Base-by-base conservation (phyloP, 2,888 invertebrate species). In the Phortica okadai region DNA sequence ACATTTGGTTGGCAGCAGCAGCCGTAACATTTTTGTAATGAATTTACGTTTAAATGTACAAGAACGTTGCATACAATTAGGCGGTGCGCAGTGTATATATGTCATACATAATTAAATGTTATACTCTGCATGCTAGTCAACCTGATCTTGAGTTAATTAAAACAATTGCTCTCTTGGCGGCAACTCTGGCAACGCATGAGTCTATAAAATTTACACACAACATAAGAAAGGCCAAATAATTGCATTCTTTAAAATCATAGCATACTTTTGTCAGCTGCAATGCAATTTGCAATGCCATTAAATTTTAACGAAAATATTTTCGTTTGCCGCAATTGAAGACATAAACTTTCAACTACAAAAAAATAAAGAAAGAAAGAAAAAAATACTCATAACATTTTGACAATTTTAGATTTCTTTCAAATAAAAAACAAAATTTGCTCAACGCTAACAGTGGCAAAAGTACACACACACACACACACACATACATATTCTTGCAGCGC, bases 41-140 rank as follows among this genome's bases (percentile, higher is more conserved):
- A 41, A 41, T 16, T 44, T 59, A 45, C 21, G 21, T 21, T 21
- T 21, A 21, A 21, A 21, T 21, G 21, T 21, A 21, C 41, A 41
- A 58, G 73, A 21, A 79, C 81, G 78, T 74, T 83, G 87, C 87
- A 88, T 86, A 83, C 82, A 84, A 83, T 81, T 87, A 85, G 84
- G 85, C 84, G 84, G 85, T 83, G 84, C 85, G 83, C 78, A 21
- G 21, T 21, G 21, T 72, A 33, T 33, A 33, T 33, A 33, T 33
- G 76, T 70, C 77, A 64, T 76, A 79, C 58, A 41, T 66, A 74
- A 76, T 73, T 78, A 66, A 59, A 64, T 64, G 14, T 33, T 25
- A 64, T 64, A 25, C 33, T 11, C 14, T n/a, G 25, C 72, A 6
- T 0, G 25, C 11, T 0, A 33, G 45, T 50, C 10, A 16, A n/a